Percentiles rank a stretch among this genome's conserved stretches.
Evolutionary conservation across 2,113 vertebrate genomes (phyloP).

Genomic region (Cygnus buccinator): DNA sequence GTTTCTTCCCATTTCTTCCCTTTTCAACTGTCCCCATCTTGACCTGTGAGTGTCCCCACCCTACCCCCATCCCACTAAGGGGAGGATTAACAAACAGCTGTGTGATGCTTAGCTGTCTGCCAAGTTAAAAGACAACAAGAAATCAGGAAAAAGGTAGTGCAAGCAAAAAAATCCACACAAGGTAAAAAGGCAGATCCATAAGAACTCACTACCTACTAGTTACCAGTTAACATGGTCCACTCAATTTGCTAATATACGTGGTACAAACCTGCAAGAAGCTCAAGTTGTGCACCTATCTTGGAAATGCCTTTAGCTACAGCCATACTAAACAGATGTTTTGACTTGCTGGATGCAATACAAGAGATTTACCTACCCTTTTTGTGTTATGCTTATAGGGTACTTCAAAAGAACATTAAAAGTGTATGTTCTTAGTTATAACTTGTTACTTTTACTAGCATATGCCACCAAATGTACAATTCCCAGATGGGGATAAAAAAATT

Average conservation of each 20-base stretch:
- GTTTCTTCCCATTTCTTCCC: neutral
- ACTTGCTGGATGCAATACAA: constrained; percentile 27
- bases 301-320: constrained; percentile 51
- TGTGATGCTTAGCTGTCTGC: neutral
- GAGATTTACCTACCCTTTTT: constrained; percentile 61
- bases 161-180: neutral
- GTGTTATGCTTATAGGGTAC: constrained; percentile 56
- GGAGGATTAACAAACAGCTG: neutral
- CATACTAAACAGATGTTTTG: constrained; percentile 61
- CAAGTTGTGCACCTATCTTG: neutral
- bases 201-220: neutral
- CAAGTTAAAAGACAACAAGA: neutral
- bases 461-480: constrained; percentile 36
- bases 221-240: neutral
- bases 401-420: constrained; percentile 52
- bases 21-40: neutral
- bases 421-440: constrained; percentile 27
- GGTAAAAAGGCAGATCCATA: neutral
- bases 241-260: neutral
- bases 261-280: neutral
- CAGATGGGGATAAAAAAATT: constrained; percentile 54
- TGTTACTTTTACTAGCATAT: constrained; percentile 59
- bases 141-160: neutral
- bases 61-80: neutral
- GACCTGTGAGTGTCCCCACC: neutral